Evolutionary conservation across 2,113 vertebrate species (phyloP), one percentile per base, ranked within the genome.

Genomic region (Boleophthalmus pectinirostris): DNA sequence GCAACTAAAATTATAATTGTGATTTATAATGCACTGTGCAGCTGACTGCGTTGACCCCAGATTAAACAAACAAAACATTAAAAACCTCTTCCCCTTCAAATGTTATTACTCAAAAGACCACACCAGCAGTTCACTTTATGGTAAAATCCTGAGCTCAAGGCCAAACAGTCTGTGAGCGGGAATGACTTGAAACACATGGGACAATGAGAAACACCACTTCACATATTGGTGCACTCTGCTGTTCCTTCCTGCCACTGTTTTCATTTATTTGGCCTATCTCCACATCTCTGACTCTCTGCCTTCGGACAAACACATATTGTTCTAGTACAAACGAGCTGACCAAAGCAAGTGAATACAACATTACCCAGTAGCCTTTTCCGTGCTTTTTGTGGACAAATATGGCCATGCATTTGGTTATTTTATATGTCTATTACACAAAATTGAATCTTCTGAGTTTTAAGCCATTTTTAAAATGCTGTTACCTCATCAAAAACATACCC

Each of bases 201-300:
- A 61, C 58, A 33, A 29, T 61, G 58, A 61, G 58, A 33, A 33
- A 61, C 16, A 6, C 58, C 58, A 60, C 24, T 25, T 60, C 24
- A 61, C 58, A 61, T 29, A 61, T 20, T 33, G 57, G 14, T 29
- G 24, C 16, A 25, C 25, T 18, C 25, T 61, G 58, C 15, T 35
- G 13, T 61, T 61, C 58, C 25, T 61, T 61, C 57, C 21, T 60
- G 57, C 23, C 4, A 60, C 57, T 60, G 58, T 61, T 61, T 61
- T 33, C 14, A 33, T 61, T 61, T 61, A 61, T 61, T 33, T 25
- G 15, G 15, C 25, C 57, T 18, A 61, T 61, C 58, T 61, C 58
- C 25, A 61, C 58, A 61, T 61, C 25, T 61, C 16, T 60, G 23
- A 29, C 57, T 15, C 53, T 56, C 23, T 33, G 58, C 58, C 58